Percentiles rank a stretch among this genome's conserved stretches.
phyloP scores from a whole-genome alignment of 2,888 invertebrate genomes.

The Operophtera brumata region DNA sequence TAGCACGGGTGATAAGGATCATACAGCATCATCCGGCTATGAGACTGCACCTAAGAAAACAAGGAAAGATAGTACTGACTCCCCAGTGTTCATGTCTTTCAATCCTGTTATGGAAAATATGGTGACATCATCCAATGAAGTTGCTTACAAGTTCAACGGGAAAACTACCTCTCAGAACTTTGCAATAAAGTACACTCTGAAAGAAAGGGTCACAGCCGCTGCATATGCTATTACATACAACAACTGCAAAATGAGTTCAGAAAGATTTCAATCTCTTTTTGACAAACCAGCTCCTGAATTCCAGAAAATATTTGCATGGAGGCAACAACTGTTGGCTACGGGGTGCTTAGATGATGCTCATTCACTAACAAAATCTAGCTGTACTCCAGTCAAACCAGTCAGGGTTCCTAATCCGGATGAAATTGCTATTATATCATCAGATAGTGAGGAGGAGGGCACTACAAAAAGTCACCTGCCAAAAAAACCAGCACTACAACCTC shows the following conservation, averaged over 20 bases:
- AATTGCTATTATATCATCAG: constrained; percentile 50
- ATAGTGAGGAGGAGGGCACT: constrained; percentile 58
- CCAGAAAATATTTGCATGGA: constrained; percentile 73
- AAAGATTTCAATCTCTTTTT: constrained; percentile 64
- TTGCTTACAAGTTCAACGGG: constrained; percentile 63
- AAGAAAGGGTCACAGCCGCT: constrained; percentile 67
- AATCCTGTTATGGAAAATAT: constrained; percentile 72
- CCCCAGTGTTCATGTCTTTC: constrained; percentile 46
- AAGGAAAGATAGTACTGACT: constrained; percentile 47
- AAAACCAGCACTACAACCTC: constrained; percentile 28
- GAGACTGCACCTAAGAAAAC: constrained; percentile 60
- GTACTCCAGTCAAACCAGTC: constrained; percentile 29
- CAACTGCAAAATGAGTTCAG: constrained; percentile 69
- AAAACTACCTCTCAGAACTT: constrained; percentile 56
- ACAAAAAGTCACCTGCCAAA: constrained; percentile 32
- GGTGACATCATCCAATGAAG: constrained; percentile 66
- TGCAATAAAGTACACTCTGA: constrained; percentile 65
- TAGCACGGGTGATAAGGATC: constrained; percentile 62
- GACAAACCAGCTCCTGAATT: constrained; percentile 76
- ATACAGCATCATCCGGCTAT: constrained; percentile 61
- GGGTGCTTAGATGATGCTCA: constrained; percentile 72
- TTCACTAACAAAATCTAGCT: constrained; percentile 9
- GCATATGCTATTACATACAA: constrained; percentile 71
- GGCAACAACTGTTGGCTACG: constrained; percentile 61
- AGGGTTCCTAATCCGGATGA: constrained; percentile 68